These are phyloP conservation scores for Stegostoma tigrinum DNA, from an alignment of 2,113 vertebrate species.

Conservation along the genomic window DNA sequence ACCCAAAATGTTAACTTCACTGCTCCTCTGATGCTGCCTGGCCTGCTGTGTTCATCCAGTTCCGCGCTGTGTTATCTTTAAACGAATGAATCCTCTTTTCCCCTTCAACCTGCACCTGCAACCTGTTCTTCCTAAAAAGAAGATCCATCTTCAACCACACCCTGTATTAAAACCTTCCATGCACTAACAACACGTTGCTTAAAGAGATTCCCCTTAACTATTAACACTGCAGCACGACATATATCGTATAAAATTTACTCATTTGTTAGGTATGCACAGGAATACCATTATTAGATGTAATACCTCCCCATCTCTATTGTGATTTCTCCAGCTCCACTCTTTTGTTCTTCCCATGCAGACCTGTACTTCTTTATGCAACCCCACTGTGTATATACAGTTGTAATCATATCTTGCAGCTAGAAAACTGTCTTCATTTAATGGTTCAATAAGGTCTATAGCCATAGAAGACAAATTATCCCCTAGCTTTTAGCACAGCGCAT, in stretches of 20 bases:
- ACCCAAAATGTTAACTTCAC: too few species aligned
- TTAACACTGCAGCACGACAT: neutral
- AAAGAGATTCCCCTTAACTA: neutral
- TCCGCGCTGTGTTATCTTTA: neutral
- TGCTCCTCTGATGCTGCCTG: too few species aligned
- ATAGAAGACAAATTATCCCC: neutral
- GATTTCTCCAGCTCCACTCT: neutral
- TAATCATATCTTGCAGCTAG: neutral
- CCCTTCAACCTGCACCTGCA: neutral
- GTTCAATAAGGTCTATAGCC: neutral
- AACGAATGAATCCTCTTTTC: too few species aligned
- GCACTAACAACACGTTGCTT: neutral
- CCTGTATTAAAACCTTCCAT: neutral
- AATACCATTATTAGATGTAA: neutral
- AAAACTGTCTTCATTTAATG: constrained; percentile 20
- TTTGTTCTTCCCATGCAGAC: neutral
- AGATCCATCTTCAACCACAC: neutral
- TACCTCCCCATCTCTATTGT: neutral
- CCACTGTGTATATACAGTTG: neutral
- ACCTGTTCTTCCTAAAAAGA: neutral
- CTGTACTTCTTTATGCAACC: neutral
- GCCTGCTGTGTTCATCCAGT: too few species aligned
- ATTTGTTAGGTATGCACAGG: neutral
- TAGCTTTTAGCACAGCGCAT: neutral
- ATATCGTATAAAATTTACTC: neutral